Evolutionary conservation across 2,113 vertebrate genomes (phyloP).

Genomic region (Turdus rufiventris): DNA sequence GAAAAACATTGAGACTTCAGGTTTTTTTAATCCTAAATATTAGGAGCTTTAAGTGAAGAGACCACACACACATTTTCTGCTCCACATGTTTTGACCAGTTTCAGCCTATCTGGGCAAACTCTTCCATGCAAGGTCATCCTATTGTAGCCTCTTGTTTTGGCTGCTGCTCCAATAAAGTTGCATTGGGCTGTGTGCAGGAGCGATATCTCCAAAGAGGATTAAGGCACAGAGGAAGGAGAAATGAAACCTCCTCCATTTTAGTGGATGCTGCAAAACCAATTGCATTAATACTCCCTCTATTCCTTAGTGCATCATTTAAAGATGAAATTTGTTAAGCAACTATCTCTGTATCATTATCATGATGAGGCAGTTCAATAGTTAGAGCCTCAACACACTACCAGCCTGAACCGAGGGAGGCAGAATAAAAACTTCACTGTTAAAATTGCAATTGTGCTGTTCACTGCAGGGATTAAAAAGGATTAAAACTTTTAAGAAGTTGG

Average conservation of each 20-base stretch:
- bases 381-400: neutral
- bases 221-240: neutral
- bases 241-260: neutral
- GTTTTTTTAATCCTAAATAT: neutral
- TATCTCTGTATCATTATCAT: neutral
- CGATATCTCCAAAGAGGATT: neutral
- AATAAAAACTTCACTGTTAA: neutral
- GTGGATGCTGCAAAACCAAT: neutral
- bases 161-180: neutral
- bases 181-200: neutral
- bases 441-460: neutral
- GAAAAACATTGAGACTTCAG: neutral
- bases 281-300: neutral
- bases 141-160: neutral
- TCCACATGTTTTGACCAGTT: neutral
- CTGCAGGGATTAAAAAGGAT: neutral
- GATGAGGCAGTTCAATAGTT: neutral
- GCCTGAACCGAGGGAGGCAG: neutral
- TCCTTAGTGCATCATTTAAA: neutral
- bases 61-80: fast-evolving
- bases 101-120: neutral
- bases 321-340: neutral
- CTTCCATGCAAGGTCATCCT: neutral
- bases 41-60: neutral
- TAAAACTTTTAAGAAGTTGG: neutral